These are phyloP conservation scores for Isurus oxyrinchus DNA, from an alignment of 2,113 vertebrate genomes.

Conservation along the genomic window DNA sequence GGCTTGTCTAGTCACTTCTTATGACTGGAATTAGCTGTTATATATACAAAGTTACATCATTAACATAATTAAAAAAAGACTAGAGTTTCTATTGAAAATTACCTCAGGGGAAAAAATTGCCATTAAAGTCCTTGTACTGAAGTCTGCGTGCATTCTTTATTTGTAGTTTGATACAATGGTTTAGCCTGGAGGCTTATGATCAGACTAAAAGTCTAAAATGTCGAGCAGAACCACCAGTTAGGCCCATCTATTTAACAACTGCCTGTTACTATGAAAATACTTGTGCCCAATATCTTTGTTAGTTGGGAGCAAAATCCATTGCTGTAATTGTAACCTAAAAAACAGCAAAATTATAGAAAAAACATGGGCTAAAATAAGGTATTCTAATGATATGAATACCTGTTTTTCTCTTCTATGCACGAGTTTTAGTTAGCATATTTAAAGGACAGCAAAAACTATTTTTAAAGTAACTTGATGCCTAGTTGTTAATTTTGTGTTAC, in stretches of 20 bases:
- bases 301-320: background rate
- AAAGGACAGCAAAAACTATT: background rate
- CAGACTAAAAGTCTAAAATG: background rate
- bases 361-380: background rate
- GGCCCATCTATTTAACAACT: background rate
- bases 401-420: background rate
- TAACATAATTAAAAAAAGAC: too few relatives aligned
- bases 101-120: background rate
- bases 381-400: background rate
- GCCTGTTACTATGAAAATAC: background rate
- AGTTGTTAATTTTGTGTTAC: background rate
- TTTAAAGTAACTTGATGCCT: background rate
- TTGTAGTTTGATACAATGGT: background rate
- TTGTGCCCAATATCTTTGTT: background rate
- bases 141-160: background rate
- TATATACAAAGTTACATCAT: background rate
- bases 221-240: background rate
- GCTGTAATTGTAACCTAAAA: background rate
- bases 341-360: background rate
- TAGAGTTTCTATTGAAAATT: background rate
- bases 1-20: background rate
- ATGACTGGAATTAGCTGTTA: background rate
- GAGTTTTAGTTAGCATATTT: background rate
- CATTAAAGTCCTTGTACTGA: background rate
- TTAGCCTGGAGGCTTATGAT: background rate